Evolutionary conservation across 2,113 vertebrate species (phyloP), one percentile per base, ranked within the genome.

Genomic region (Climacteris rufus): DNA sequence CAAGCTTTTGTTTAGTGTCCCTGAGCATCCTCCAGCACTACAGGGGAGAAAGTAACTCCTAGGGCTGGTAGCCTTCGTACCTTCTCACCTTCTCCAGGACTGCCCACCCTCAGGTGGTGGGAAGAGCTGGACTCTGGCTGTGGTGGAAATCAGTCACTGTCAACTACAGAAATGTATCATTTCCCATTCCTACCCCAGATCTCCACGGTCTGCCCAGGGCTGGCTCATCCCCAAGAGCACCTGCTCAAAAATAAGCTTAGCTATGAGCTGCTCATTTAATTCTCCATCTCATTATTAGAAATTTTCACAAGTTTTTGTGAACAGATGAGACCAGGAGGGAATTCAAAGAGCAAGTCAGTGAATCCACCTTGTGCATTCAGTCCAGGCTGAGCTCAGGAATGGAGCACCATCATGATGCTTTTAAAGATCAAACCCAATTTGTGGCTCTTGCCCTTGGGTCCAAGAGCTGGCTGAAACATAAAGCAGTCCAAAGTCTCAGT

Each of bases 311-410:
- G 53, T 8, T 87, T 77, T 54, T 35, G 47, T 50, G 33, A 66
- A 23, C 33, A 50, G 45, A 49, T 1, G 5, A 83, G 50, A 30
- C 5, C 28, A 71, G 42, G 30, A 83, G 10, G 23, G 17, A 57
- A 35, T 39, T 60, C 22, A 53, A 56, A 33, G 17, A 72, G 4
- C 3, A n/a, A 68, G n/a, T 2, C 35, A 20, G 25, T 6, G 31
- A 72, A 60, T 9, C 18, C 27, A 13, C 15, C 10, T 49, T 5
- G 0, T 2, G 10, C 20, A 15, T 0, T 0, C 23, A 65, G 69
- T 12, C 22, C 61, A 39, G 40, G 49, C 25, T 14, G 20, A 45
- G n/a, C 40, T n/a, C 63, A 54, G 31, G 44, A 49, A 44, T 0
- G 2, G 15, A 65, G 19, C 18, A 37, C 23, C 31, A 63, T 18